phyloP scores from a whole-genome alignment of 2,888 invertebrate species.

The Sympetrum striolatum region DNA sequence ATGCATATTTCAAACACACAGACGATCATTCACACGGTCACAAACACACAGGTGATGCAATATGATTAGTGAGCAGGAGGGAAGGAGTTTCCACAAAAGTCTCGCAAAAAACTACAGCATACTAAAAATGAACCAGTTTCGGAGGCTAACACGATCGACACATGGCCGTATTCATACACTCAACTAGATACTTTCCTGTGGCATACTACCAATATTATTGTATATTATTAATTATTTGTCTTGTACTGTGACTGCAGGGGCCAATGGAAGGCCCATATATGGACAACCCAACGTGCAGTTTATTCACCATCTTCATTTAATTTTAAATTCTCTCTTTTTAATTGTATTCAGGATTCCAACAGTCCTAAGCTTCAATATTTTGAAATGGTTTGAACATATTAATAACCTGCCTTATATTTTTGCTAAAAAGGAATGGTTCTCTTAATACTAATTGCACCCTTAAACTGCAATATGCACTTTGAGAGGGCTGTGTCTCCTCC shows the following conservation, averaged over 20 bases:
- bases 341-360: constrained; percentile 29
- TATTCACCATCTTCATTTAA: constrained; percentile 30
- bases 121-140: constrained; percentile 39
- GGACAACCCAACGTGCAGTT: constrained; percentile 41
- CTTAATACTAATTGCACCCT: constrained; percentile 49
- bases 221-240: constrained; percentile 44
- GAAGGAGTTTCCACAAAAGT: constrained; percentile 31
- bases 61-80: constrained; percentile 9
- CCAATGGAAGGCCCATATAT: constrained; percentile 16
- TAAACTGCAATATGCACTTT: constrained; percentile 50
- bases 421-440: constrained; percentile 48
- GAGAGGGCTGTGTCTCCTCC: constrained; percentile 47
- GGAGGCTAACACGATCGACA: constrained; percentile 41
- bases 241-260: constrained; percentile 42
- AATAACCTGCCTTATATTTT: constrained; percentile 37
- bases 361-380: constrained; percentile 39
- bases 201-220: constrained; percentile 37
- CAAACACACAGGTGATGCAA: neutral
- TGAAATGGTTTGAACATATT: constrained; percentile 35
- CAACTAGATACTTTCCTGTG: constrained; percentile 39
- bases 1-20: neutral
- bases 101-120: constrained; percentile 42
- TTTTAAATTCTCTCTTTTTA: constrained; percentile 21
- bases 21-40: neutral
- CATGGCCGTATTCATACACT: constrained; percentile 23